Evolutionary conservation across 2,113 vertebrate genomes (phyloP).

Genomic region (Oryctolagus cuniculus): DNA sequence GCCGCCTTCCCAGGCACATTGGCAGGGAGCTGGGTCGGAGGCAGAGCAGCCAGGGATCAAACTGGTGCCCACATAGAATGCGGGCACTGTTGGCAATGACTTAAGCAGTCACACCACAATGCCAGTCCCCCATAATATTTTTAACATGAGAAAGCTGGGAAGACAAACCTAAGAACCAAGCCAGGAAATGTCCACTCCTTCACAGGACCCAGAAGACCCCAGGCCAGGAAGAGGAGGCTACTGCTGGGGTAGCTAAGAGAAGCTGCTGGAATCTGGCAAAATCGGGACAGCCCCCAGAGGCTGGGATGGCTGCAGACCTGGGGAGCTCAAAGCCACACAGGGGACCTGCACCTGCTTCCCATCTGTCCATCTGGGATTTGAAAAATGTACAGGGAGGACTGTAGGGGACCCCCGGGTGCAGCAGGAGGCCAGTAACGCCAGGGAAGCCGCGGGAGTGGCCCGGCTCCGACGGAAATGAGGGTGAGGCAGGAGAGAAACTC

Average conservation of each 20-base stretch:
- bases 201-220: not conserved
- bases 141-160: conserved; percentile 15
- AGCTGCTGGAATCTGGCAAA: not conserved
- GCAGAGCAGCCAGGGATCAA: too few relatives aligned
- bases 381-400: not conserved
- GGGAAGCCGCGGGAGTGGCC: not conserved
- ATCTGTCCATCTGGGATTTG: not conserved
- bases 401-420: not conserved
- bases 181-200: conserved; percentile 30
- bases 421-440: not conserved
- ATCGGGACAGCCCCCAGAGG: not conserved
- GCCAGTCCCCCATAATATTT: not conserved
- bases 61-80: too few relatives aligned
- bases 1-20: too few relatives aligned
- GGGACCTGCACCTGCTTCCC: not conserved
- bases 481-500: not conserved
- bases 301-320: not conserved
- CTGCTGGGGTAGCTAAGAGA: not conserved
- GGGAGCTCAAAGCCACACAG: not conserved
- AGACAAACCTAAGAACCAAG: conserved; percentile 18
- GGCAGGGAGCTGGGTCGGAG: too few relatives aligned
- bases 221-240: not conserved
- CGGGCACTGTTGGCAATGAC: too few relatives aligned
- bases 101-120: too few relatives aligned
- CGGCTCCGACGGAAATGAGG: not conserved